A percentile compares a stretch with the other conserved stretches of the same genome.
phyloP scores from a whole-genome alignment of 1,140 invertebrate genomes.

The Drosophila paulistorum region DNA sequence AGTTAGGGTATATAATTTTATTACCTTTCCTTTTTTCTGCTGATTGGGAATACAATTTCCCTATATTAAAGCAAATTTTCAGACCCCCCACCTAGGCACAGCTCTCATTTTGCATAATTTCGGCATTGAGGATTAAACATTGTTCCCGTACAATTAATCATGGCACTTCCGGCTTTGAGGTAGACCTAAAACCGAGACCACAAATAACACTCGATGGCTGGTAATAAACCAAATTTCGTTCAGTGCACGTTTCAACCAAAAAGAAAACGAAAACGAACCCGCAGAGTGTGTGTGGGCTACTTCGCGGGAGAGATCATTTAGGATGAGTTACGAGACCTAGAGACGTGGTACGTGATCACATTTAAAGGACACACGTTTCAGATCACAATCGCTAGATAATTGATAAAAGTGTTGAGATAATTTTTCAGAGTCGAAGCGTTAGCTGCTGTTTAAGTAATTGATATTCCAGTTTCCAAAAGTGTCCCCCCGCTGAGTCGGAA shows the following conservation, averaged over 20 bases:
- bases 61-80: neutral
- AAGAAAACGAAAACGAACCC: too few relatives aligned
- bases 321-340: conserved; percentile 70
- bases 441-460: conserved; percentile 65
- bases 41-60: neutral
- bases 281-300: conserved; percentile 32
- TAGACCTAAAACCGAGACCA: conserved; percentile 26
- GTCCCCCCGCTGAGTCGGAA: conserved; percentile 56
- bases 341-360: conserved; percentile 36
- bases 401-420: conserved; percentile 70
- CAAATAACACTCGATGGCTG: conserved; percentile 32
- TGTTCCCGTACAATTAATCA: conserved; percentile 27
- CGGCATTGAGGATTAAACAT: conserved; percentile 32
- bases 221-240: conserved; percentile 71
- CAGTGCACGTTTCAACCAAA: conserved; percentile 55
- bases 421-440: conserved; percentile 28
- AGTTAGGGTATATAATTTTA: too few relatives aligned
- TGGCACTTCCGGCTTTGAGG: conserved; percentile 57
- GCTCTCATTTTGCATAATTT: conserved; percentile 54
- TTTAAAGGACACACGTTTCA: conserved; percentile 54
- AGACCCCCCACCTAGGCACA: conserved; percentile 12
- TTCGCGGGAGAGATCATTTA: conserved; percentile 55
- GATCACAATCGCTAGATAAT: conserved; percentile 52
- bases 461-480: conserved; percentile 57
- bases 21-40: too few relatives aligned